Conservation (phyloP, 2,113 vertebrate species). For the Neopipo cinnamomea region DNA sequence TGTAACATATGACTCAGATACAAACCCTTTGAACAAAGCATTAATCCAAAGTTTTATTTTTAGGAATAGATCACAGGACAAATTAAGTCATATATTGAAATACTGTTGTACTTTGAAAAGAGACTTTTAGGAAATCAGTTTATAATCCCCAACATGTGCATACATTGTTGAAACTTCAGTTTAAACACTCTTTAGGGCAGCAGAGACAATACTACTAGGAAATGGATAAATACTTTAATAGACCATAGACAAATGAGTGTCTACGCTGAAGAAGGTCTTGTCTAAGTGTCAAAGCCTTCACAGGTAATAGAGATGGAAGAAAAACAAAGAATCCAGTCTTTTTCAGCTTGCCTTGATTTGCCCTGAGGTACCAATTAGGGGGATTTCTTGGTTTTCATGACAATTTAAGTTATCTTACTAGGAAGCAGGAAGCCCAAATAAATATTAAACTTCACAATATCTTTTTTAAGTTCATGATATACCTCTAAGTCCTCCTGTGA, state of each 20-base stretch:
- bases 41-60: neutral
- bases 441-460: neutral
- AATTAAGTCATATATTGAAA: neutral
- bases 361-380: neutral
- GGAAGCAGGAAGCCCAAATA: neutral
- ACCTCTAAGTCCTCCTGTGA: neutral
- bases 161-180: neutral
- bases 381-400: neutral
- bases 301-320: neutral
- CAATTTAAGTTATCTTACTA: neutral
- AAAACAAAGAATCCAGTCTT: neutral
- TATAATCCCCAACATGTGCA: neutral
- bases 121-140: neutral
- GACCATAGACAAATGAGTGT: neutral
- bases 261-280: neutral
- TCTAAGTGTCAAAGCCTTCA: neutral
- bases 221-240: neutral
- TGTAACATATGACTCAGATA: neutral
- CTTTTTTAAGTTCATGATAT: neutral
- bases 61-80: neutral
- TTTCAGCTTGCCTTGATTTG: neutral
- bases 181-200: neutral
- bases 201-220: neutral
- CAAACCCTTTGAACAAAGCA: neutral
- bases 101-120: neutral